These are phyloP conservation scores for Acyrthosiphon pisum DNA, from an alignment of 1,140 invertebrate species.

Conservation along the genomic window DNA sequence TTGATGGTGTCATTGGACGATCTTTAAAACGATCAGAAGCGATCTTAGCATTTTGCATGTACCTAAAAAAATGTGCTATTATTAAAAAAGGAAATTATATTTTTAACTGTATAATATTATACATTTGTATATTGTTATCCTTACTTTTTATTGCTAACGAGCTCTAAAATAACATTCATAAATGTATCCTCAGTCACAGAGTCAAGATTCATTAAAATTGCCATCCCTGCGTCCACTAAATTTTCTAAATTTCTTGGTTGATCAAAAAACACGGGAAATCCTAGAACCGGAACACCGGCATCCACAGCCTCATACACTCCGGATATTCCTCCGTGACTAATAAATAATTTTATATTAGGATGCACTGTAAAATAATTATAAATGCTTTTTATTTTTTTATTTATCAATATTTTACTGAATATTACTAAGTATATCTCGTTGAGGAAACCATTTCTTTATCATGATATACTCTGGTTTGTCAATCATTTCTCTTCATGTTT, in stretches of 20 bases:
- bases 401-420: neutral
- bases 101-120: neutral
- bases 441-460: slow-evolving; percentile 63
- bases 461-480: slow-evolving; percentile 66
- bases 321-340: slow-evolving; percentile 66
- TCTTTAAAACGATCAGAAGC: slow-evolving; percentile 68
- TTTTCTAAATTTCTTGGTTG: slow-evolving; percentile 64
- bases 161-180: slow-evolving; percentile 57
- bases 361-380: slow-evolving; percentile 61
- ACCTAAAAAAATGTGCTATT: slow-evolving; percentile 61
- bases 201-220: slow-evolving; percentile 61
- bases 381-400: neutral
- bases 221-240: slow-evolving; percentile 63
- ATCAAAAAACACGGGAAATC: slow-evolving; percentile 65
- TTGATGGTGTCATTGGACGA: slow-evolving; percentile 66
- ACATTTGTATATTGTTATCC: no score
- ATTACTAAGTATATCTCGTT: slow-evolving; percentile 63
- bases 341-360: slow-evolving; percentile 64
- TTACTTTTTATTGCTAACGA: slow-evolving; percentile 24
- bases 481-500: slow-evolving; percentile 67
- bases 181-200: slow-evolving; percentile 61
- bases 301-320: slow-evolving; percentile 66
- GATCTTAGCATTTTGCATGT: slow-evolving; percentile 64
- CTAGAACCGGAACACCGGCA: slow-evolving; percentile 66
- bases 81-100: neutral